Percentiles rank a stretch among this genome's conserved stretches.
These are phyloP conservation scores for Trissolcus japonicus DNA, from an alignment of 2,888 invertebrate species.

Conservation along the genomic window DNA sequence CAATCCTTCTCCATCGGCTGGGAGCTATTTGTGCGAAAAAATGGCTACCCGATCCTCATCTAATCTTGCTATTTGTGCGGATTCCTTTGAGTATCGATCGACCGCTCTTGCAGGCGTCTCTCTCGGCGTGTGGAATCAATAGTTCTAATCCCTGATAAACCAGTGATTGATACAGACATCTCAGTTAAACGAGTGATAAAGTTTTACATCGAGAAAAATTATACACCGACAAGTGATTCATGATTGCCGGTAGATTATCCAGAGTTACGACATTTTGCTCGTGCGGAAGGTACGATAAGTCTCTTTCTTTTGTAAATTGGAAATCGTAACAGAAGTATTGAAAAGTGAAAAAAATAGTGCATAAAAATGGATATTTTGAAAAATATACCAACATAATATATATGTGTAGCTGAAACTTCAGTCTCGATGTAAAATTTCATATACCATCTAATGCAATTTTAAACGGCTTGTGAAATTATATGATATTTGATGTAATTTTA, in stretches of 20 bases:
- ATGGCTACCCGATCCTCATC: constrained; percentile 60
- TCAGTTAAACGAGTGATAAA: constrained; percentile 51
- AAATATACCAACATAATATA: no score
- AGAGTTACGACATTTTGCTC: constrained; percentile 21
- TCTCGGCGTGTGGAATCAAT: constrained; percentile 43
- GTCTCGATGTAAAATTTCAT: no score
- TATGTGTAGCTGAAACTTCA: no score
- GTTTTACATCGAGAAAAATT: constrained; percentile 47
- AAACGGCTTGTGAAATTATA: no score
- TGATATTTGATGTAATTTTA: no score
- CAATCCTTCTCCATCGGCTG: constrained; percentile 57
- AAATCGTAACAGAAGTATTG: no score
- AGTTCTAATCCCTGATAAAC: constrained; percentile 55
- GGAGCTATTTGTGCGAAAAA: constrained; percentile 61
- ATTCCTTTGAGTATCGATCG: constrained; percentile 60
- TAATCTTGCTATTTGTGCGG: constrained; percentile 65
- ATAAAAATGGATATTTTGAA: no score
- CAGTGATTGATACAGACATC: constrained; percentile 55
- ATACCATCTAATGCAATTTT: no score
- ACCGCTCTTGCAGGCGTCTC: constrained; percentile 28
- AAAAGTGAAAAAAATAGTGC: no score
- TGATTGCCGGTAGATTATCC: constrained; percentile 19
- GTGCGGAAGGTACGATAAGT: no score
- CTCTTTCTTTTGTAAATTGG: no score
- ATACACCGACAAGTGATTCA: constrained; percentile 41